A percentile compares a stretch with the other conserved stretches of the same genome.
Evolutionary conservation across 2,888 invertebrate species (phyloP).

Genomic region (Ochropleura leucogaster): DNA sequence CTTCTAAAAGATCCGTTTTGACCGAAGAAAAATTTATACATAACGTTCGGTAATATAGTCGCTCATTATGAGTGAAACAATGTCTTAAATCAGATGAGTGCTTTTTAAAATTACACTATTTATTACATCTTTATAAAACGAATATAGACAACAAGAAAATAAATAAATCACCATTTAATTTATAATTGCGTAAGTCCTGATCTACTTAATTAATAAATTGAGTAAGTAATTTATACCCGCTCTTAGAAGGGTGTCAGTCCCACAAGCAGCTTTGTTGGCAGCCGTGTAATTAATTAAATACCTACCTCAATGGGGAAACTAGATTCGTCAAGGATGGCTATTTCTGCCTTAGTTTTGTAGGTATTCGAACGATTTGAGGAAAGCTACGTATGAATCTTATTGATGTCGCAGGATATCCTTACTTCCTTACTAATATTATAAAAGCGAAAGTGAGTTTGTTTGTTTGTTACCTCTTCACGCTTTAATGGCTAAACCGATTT

Average conservation of each 20-base stretch:
- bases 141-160: background rate
- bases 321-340: constrained; percentile 35
- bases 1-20: background rate
- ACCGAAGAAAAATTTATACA: no score
- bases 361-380: constrained; percentile 27
- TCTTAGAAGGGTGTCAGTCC: constrained; percentile 48
- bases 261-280: constrained; percentile 61
- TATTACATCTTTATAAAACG: background rate
- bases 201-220: constrained; percentile 33
- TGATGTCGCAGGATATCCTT: background rate
- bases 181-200: background rate
- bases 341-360: constrained; percentile 14
- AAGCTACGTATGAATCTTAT: constrained; percentile 21
- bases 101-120: background rate
- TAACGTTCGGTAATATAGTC: background rate
- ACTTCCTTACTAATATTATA: no score
- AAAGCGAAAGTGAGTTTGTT: no score
- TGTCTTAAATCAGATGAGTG: background rate
- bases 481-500: no score
- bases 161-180: background rate
- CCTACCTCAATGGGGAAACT: constrained; percentile 66
- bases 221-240: constrained; percentile 50
- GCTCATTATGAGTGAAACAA: background rate
- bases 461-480: no score
- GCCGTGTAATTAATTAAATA: constrained; percentile 71